Evolutionary conservation across 2,113 vertebrate species (phyloP), one percentile per base, ranked within the genome.

Genomic region (cattle (Bos taurus)): DNA sequence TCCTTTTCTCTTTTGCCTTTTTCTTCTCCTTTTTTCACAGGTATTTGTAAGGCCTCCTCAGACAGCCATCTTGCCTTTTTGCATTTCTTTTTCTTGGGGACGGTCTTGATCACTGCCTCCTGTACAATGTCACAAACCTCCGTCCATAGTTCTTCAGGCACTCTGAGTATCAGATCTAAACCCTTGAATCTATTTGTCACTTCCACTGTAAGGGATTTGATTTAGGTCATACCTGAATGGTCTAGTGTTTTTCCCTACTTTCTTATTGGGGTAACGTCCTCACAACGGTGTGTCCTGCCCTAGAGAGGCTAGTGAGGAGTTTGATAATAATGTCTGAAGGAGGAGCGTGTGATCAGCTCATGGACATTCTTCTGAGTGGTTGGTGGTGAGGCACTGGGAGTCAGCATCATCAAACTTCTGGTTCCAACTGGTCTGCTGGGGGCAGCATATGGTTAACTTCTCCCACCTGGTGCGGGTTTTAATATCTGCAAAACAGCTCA

Each of bases 311-410:
- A 9, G 15, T 50, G 46, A 30, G 26, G 77, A 48, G 26, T 17
- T 48, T 48, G 28, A 10, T 30, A 48, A 26, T 30, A 10, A 48
- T 48, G 26, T 7, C 48, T 80, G 43, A 50, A 80, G 46, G 77
- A 48, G 77, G 46, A 50, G 26, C 8, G 0, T 28, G 8, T 50
- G 46, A 48, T 33, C 77, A 30, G 28, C 46, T 6, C 8, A 0
- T 30, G 46, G 26, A 50, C 46, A 11, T 19, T 80, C 26, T 50
- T 50, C 26, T 48, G 15, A 50, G 46, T 11, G 77, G 46, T 30
- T 28, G 15, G 46, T 50, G 46, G 77, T 3, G 28, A 80, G 15
- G 77, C 26, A 50, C 26, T 11, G 2, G 28, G 8, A 80, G 4
- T 33, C 77, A 33, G 77, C 26, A 30, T 50, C 77, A 80, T 80